Evolutionary conservation across 37 sponge, comb jelly and placozoan genomes (phyloP).

Genomic region (Beroe forskalii): DNA sequence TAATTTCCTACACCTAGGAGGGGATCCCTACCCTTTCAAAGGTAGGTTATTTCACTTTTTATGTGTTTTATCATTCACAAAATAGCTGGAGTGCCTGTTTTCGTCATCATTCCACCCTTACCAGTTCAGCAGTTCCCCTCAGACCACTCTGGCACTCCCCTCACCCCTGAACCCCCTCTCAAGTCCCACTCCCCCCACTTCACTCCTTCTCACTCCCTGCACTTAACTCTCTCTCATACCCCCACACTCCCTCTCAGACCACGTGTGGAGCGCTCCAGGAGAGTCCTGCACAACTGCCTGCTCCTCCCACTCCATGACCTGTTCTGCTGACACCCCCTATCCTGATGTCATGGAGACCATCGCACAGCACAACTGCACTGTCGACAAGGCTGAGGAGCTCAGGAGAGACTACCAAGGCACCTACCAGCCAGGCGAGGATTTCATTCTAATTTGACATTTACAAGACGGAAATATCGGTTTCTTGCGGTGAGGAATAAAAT

Average conservation of each 20-base stretch:
- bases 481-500: too few species aligned
- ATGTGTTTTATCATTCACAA: too few species aligned
- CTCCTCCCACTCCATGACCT: neutral
- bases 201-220: too few species aligned
- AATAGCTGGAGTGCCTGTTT: too few species aligned
- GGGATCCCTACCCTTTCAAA: neutral
- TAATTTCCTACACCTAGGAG: neutral
- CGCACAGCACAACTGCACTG: conserved; percentile 9
- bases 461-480: too few species aligned
- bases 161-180: too few species aligned
- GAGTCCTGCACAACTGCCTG: conserved; percentile 15
- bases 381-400: neutral
- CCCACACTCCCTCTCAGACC: neutral
- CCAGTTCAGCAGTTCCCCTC: too few species aligned
- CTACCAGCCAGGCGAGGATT: neutral
- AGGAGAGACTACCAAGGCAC: neutral
- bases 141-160: too few species aligned
- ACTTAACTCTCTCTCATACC: too few species aligned
- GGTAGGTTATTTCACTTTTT: too few species aligned
- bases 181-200: too few species aligned
- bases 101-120: neutral
- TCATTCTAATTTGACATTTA: too few species aligned
- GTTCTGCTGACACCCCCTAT: neutral
- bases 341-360: conserved; percentile 51
- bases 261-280: conserved; percentile 25